Evolutionary conservation across 2,888 invertebrate genomes (phyloP).

Genomic region (Trilocha varians): DNA sequence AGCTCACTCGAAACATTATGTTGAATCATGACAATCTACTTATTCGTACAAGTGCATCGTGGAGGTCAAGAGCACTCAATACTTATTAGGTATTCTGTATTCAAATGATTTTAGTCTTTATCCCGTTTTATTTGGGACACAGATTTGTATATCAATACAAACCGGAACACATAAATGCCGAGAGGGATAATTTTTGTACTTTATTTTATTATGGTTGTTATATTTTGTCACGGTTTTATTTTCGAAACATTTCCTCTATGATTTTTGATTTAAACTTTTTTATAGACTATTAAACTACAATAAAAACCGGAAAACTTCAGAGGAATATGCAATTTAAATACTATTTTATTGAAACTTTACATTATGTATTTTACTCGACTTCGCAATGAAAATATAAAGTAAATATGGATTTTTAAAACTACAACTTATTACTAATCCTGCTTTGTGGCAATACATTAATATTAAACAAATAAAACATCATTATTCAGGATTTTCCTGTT

Average conservation of each 20-base stretch:
- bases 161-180: background rate
- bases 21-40: background rate
- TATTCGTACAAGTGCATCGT: background rate
- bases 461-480: constrained; percentile 13
- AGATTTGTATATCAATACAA: background rate
- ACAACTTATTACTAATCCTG: too few relatives aligned
- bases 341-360: too few relatives aligned
- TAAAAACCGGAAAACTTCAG: too few relatives aligned
- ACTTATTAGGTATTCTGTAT: background rate
- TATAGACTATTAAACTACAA: too few relatives aligned
- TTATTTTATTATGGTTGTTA: background rate
- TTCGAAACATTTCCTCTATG: background rate
- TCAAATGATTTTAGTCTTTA: background rate
- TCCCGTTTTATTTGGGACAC: background rate
- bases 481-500: constrained; percentile 24
- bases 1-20: background rate
- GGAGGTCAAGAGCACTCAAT: background rate
- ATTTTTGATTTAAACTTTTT: too few relatives aligned
- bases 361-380: too few relatives aligned
- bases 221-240: background rate
- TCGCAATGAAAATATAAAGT: too few relatives aligned
- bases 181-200: background rate
- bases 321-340: too few relatives aligned
- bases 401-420: too few relatives aligned
- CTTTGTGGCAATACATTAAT: constrained; percentile 9